Conservation (phyloP, 1,140 invertebrate species). For the Sesamia nonagrioides region DNA sequence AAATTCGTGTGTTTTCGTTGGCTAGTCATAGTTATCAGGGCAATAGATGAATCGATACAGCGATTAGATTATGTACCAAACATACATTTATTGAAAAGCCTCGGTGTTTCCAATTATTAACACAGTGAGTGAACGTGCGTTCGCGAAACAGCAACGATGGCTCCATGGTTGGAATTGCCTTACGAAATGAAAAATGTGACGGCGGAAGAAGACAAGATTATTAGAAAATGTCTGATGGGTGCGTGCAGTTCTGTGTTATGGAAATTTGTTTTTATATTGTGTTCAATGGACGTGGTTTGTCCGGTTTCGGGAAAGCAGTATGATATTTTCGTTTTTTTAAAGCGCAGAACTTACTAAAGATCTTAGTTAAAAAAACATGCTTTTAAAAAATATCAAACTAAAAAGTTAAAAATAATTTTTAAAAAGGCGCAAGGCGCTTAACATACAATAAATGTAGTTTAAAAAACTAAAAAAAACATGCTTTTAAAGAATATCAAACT, state of each 20-base stretch:
- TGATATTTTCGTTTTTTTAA: neutral
- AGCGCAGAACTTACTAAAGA: too few species aligned
- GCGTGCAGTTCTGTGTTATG: conserved; percentile 56
- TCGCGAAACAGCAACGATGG: conserved; percentile 55
- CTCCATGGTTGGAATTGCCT: conserved; percentile 70
- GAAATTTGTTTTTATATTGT: neutral
- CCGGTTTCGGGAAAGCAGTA: neutral
- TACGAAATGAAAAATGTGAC: conserved; percentile 73
- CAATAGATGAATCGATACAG: conserved; percentile 53
- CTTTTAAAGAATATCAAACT: too few species aligned
- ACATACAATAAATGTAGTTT: too few species aligned
- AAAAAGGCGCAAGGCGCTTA: too few species aligned
- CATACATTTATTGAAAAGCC: conserved; percentile 50
- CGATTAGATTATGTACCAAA: conserved; percentile 50
- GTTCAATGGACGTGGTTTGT: conserved; percentile 1
- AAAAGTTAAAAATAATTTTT: too few species aligned
- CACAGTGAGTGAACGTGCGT: conserved; percentile 41
- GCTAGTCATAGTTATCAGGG: conserved; percentile 16
- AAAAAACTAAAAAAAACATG: too few species aligned
- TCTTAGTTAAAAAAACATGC: too few species aligned
- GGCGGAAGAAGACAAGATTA: conserved; percentile 73
- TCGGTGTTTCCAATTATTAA: conserved; percentile 23
- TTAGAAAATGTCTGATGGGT: conserved; percentile 78
- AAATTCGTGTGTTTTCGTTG: neutral
- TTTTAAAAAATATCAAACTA: too few species aligned